phyloP scores from a whole-genome alignment of 2,888 invertebrate species.

The Ariolimax columbianus region DNA sequence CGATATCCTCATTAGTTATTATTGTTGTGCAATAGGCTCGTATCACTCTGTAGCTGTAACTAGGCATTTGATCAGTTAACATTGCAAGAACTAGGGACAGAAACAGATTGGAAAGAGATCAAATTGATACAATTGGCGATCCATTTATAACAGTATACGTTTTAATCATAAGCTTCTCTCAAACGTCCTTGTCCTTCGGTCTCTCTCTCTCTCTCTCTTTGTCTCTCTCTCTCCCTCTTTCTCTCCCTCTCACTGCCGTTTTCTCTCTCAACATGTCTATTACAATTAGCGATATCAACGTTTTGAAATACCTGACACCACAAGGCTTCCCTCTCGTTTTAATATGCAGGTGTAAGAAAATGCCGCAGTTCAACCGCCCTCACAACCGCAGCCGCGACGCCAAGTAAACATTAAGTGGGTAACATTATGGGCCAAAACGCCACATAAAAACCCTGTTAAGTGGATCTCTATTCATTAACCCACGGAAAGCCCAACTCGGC shows the following conservation, averaged over 20 bases:
- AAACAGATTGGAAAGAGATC: too few relatives aligned
- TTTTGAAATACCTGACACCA: not conserved
- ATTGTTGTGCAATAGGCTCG: too few relatives aligned
- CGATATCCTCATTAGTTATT: too few relatives aligned
- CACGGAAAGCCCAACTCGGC: not conserved
- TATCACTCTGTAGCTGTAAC: too few relatives aligned
- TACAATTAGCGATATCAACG: not conserved
- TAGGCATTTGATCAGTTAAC: too few relatives aligned
- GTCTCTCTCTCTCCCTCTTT: not conserved
- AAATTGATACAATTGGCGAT: too few relatives aligned
- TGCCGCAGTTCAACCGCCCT: not conserved
- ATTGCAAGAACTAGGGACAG: too few relatives aligned
- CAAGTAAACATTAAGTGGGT: slow-evolving; percentile 9
- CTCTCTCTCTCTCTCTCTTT: slow-evolving; percentile 11
- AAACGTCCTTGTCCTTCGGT: not conserved
- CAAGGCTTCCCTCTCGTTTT: not conserved
- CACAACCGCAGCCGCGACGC: not conserved
- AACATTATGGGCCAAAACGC: not conserved
- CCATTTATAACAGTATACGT: too few relatives aligned
- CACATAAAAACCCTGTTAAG: slow-evolving; percentile 13
- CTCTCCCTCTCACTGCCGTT: not conserved
- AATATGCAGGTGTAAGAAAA: slow-evolving; percentile 6
- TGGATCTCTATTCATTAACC: slow-evolving; percentile 13
- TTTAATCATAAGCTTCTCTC: not conserved
- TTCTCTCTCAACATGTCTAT: not conserved